Evolutionary conservation across 2,797 vertebrate species (phyloP).

Genomic region (Enteromius thamalakanensis): DNA sequence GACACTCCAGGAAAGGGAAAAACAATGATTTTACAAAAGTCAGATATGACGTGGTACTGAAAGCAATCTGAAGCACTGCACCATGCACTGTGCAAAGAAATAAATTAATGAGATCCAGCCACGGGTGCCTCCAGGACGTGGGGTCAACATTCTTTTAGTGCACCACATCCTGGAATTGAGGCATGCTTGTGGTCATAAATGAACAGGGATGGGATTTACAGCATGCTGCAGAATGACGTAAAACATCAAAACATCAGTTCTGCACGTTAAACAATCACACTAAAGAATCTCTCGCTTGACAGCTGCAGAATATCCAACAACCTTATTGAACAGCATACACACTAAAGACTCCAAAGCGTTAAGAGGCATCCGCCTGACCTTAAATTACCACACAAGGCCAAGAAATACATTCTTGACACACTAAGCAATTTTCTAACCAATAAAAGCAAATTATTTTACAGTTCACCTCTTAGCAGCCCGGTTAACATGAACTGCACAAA

Average conservation of each 20-base stretch:
- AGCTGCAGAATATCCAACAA: background rate
- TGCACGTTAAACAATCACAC: background rate
- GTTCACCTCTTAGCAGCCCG: too few species aligned
- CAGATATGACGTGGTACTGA: background rate
- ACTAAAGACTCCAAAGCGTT: background rate
- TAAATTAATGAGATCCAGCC: conserved; percentile 70
- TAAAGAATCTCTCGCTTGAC: background rate
- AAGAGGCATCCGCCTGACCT: conserved; percentile 7
- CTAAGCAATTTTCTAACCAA: conserved; percentile 6
- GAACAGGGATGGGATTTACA: conserved; percentile 59
- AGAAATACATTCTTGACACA: background rate
- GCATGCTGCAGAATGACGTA: conserved; percentile 56
- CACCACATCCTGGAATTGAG: conserved; percentile 79
- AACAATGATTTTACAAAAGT: background rate
- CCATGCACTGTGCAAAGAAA: conserved; percentile 62
- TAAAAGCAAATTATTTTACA: background rate
- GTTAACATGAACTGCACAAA: background rate
- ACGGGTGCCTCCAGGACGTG: conserved; percentile 58
- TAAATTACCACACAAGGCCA: conserved; percentile 13
- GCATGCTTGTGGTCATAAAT: conserved; percentile 67
- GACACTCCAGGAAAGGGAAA: too few species aligned
- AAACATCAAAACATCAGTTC: conserved; percentile 8
- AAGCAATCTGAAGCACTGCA: conserved; percentile 3
- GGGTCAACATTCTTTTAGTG: conserved; percentile 64
- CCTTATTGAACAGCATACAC: background rate